Conservation (phyloP, 2,888 invertebrate genomes). For the Mythimna albipuncta region DNA sequence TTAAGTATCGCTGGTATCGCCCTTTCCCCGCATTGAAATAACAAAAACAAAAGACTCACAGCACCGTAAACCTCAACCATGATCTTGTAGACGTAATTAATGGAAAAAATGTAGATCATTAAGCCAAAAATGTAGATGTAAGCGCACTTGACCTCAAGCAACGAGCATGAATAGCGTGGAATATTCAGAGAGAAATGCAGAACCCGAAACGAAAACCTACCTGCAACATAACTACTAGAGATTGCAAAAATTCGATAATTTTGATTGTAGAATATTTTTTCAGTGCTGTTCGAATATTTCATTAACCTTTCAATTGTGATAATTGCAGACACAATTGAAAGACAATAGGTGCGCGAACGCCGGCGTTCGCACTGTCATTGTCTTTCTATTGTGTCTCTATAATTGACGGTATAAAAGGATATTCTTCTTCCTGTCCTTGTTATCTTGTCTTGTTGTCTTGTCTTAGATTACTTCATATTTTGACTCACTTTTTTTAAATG, state of each 20-base stretch:
- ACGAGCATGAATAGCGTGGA: slow-evolving; percentile 14
- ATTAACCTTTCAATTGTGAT: too few species aligned
- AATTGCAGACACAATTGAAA: too few species aligned
- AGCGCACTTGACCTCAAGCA: slow-evolving; percentile 40
- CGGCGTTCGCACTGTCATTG: too few species aligned
- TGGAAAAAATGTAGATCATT: slow-evolving; percentile 43
- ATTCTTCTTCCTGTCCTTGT: too few species aligned
- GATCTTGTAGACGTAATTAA: slow-evolving; percentile 27
- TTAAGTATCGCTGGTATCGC: neutral
- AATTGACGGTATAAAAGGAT: too few species aligned
- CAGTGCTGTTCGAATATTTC: too few species aligned
- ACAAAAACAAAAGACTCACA: slow-evolving; percentile 3
- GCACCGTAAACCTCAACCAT: neutral
- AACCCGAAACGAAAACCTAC: slow-evolving; percentile 14
- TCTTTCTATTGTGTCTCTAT: too few species aligned
- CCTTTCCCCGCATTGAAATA: neutral
- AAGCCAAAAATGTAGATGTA: slow-evolving; percentile 5
- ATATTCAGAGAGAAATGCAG: slow-evolving; percentile 15
- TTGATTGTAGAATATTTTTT: too few species aligned
- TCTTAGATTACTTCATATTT: too few species aligned
- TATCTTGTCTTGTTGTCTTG: too few species aligned
- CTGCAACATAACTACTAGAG: neutral
- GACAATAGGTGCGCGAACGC: too few species aligned
- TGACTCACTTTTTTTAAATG: too few species aligned
- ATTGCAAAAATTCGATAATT: neutral